These are phyloP conservation scores for Drosophila anomalipes DNA, from an alignment of 2,888 invertebrate genomes.

Conservation along the genomic window DNA sequence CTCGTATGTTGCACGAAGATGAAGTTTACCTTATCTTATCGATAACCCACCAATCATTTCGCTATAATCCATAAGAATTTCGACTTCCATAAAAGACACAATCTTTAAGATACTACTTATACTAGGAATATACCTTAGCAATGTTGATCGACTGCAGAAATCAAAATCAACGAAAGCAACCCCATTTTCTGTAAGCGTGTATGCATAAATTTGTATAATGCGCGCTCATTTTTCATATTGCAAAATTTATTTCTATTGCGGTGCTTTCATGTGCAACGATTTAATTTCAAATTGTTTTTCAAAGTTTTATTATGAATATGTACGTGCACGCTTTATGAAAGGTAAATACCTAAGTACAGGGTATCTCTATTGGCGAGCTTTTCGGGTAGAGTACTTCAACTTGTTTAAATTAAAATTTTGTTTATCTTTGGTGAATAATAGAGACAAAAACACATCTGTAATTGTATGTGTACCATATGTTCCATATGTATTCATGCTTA, in stretches of 20 bases:
- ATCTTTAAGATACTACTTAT: background rate
- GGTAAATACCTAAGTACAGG: background rate
- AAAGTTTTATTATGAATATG: background rate
- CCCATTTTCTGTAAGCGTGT: background rate
- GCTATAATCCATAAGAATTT: background rate
- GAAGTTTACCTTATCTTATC: background rate
- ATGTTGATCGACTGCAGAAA: background rate
- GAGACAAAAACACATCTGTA: background rate
- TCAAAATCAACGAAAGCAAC: background rate
- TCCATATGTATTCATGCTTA: slow-evolving; percentile 19
- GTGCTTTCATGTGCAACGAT: background rate
- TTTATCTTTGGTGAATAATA: slow-evolving; percentile 38
- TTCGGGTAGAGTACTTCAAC: background rate
- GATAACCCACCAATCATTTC: background rate
- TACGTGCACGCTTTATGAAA: background rate
- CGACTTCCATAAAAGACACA: background rate
- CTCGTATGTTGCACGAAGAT: background rate
- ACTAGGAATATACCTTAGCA: background rate
- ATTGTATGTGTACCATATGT: slow-evolving; percentile 14
- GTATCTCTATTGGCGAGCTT: background rate
- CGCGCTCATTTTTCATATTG: background rate
- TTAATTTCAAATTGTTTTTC: background rate
- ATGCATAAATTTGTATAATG: background rate
- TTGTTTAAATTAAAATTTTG: slow-evolving; percentile 27
- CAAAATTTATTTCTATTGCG: background rate